Base-by-base conservation (phyloP, 2,113 vertebrate species). In the Muntiacus muntjak region DNA sequence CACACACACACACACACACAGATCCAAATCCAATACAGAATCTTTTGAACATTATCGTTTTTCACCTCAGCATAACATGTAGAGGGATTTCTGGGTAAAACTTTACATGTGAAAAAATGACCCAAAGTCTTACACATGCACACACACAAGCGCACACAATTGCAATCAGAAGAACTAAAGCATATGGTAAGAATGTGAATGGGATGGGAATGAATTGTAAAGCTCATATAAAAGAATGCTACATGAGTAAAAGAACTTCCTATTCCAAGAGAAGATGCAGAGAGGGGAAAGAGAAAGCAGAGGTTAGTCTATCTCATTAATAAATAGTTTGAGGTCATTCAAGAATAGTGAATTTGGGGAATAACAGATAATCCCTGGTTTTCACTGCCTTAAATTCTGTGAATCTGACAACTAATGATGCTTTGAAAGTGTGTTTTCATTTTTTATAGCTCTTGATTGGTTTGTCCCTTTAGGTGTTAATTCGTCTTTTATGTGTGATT, bases 41-140 rank as follows among this genome's bases (percentile, higher is more conserved):
- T 95, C 89, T 94, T 94, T 91, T 92, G 57, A 96, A 96, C n/a
- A 85, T 94, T 62, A 62, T 87, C 81, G 91, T 96, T 96, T 95
- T 89, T 96, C 87, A 90, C 16, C 36, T 87, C 87, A 94, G 92
- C 64, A 95, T 79, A 96, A 89, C 57, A 25, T 84, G 8, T 93
- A 81, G 92, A 94, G 79, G 89, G 67, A 82, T 82, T 97, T 97
- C 84, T 91, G 25, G 47, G 94, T 97, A 97, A 96, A 97, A 97
- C 78, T 92, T 89, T 62, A 78, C 87, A 97, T n/a, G 30, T 94
- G 55, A 92, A 96, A 89, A 94, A 94, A 84, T 43, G 28, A 87
- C 84, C n/a, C 15, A 64, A 10, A 74, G 64, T 82, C 25, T 71
- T 52, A 88, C 36, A 92, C 58, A 81, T 15, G 58, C 67, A 55